These are phyloP conservation scores for Apteryx mantelli DNA, from an alignment of 2,113 vertebrate species.

Conservation along the genomic window DNA sequence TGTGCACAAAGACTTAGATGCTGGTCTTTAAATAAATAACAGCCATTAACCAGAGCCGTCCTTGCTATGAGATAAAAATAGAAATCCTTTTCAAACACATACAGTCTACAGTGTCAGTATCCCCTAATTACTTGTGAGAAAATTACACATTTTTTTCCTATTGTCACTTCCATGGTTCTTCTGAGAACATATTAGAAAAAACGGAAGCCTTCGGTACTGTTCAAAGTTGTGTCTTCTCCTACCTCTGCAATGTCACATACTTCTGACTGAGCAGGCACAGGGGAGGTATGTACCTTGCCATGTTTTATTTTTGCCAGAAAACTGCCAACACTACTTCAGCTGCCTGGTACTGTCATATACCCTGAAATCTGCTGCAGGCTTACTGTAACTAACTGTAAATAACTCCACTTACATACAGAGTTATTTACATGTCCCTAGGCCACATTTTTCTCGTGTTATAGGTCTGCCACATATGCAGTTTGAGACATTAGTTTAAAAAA, in stretches of 20 bases:
- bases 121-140: neutral
- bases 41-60: neutral
- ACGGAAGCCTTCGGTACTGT: neutral
- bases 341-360: conserved; percentile 35
- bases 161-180: neutral
- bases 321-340: neutral
- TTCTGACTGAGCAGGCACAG: neutral
- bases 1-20: neutral
- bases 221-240: neutral
- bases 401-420: neutral
- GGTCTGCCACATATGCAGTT: neutral
- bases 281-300: conserved; percentile 2
- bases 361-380: neutral
- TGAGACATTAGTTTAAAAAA: neutral
- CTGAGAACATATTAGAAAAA: neutral
- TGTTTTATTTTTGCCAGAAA: conserved; percentile 63
- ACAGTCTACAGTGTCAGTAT: neutral
- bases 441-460: neutral
- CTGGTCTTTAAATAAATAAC: neutral
- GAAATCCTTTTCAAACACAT: neutral
- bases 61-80: neutral
- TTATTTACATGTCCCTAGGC: conserved; percentile 50
- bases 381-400: neutral
- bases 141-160: neutral
- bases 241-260: neutral